Evolutionary conservation across 2,888 invertebrate species (phyloP), one percentile per base, ranked within the genome.

Genomic region (Drosophila fulvimacula): DNA sequence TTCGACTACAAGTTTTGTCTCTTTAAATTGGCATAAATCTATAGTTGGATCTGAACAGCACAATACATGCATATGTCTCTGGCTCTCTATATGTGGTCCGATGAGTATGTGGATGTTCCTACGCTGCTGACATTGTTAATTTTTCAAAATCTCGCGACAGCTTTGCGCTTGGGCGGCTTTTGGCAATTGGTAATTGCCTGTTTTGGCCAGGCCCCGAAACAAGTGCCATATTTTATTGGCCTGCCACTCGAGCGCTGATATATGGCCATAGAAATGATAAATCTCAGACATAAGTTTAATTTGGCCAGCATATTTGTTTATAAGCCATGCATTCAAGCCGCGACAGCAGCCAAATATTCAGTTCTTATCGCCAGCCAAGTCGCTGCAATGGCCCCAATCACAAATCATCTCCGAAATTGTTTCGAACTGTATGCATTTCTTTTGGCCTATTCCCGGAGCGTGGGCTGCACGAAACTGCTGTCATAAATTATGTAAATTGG

Each of bases 121-220:
- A 62, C 55, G 53, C 52, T 46, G 68, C 36, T 56, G 66, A 75
- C 76, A 64, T 73, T 78, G 80, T 80, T 89, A 82, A 86, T 89
- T 86, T 86, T 81, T 88, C 90, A 83, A 86, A 89, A 88, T 73
- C 63, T 81, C 83, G 88, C 88, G 87, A 87, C 90, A 89, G 87
- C 65, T 86, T 67, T 76, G 69, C 69, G 79, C 75, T 73, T 73
- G 68, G 61, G 11, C 62, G 46, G 48, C 60, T 68, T 65, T 59
- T 72, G 75, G 59, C 61, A 53, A 73, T 78, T 81, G 81, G 86
- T 80, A 89, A 85, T 82, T 86, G 88, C 73, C 67, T 82, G 79
- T 74, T 76, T 79, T 76, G 74, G 69, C 79, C 64, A 30, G 64
- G 79, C 69, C 80, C 79, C 65, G 30, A 64, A 86, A 67, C 88